Evolutionary conservation across 2,113 vertebrate genomes (phyloP).

Genomic region (Glaucidium brasilianum): DNA sequence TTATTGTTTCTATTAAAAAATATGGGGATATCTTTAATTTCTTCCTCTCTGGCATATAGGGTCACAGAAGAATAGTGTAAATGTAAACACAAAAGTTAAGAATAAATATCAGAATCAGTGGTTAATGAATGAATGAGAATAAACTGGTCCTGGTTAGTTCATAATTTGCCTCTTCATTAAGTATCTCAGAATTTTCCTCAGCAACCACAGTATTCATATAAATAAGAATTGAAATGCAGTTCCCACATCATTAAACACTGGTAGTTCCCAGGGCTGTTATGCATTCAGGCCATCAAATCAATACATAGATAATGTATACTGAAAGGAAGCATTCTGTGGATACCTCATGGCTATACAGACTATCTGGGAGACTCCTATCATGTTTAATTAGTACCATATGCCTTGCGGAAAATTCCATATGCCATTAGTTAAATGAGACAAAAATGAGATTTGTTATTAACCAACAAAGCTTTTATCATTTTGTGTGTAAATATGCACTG

Average conservation of each 20-base stretch:
- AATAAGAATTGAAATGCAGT: constrained; percentile 26
- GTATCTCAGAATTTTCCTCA: constrained; percentile 3
- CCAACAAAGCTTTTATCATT: neutral
- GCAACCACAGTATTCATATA: neutral
- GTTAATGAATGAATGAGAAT: neutral
- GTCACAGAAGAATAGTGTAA: neutral
- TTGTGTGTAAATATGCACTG: neutral
- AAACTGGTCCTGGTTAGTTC: neutral
- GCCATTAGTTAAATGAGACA: constrained; percentile 70
- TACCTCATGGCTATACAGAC: constrained; percentile 56
- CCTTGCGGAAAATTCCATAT: constrained; percentile 69
- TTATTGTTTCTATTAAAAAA: neutral
- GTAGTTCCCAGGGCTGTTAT: constrained; percentile 1
- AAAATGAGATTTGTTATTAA: constrained; percentile 46
- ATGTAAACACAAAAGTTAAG: neutral
- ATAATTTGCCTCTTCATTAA: neutral
- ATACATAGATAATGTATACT: constrained; percentile 29
- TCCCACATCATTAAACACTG: constrained; percentile 33
- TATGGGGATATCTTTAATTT: neutral
- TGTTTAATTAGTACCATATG: constrained; percentile 78
- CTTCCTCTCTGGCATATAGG: neutral
- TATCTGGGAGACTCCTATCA: constrained; percentile 60
- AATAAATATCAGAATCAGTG: neutral
- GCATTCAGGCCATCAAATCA: constrained; percentile 33
- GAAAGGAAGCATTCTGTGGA: neutral